A percentile compares a stretch with the other conserved stretches of the same genome.
These are phyloP conservation scores for Eupeodes latifasciatus DNA, from an alignment of 2,888 invertebrate genomes.

Conservation along the genomic window DNA sequence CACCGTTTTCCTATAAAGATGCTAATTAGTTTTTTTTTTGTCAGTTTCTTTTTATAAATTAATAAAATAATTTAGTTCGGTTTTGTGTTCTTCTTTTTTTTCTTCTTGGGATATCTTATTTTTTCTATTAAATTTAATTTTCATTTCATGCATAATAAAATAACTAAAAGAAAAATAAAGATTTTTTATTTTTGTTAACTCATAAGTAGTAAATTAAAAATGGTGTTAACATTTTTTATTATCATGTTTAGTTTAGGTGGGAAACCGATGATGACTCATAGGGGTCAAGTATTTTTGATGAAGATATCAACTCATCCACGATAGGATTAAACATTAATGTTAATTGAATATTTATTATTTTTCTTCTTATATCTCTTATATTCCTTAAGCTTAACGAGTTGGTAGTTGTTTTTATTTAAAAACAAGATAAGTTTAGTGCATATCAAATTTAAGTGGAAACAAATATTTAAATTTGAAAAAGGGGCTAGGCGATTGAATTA, in stretches of 20 bases:
- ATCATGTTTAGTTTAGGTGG: too few relatives aligned
- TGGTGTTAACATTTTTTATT: constrained; percentile 54
- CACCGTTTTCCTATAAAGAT: constrained; percentile 49
- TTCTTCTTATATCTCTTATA: background rate
- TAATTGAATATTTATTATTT: background rate
- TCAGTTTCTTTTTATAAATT: constrained; percentile 23
- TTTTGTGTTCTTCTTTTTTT: background rate
- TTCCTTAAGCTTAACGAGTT: too few relatives aligned
- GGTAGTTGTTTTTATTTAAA: background rate
- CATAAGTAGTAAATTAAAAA: constrained; percentile 47
- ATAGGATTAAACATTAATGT: background rate
- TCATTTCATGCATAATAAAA: constrained; percentile 11
- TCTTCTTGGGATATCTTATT: background rate
- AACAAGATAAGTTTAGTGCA: background rate
- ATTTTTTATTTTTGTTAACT: constrained; percentile 15
- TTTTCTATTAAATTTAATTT: constrained; percentile 10
- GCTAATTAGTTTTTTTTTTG: constrained; percentile 60
- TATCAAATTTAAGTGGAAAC: constrained; percentile 8
- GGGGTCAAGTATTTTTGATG: background rate
- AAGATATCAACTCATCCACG: background rate
- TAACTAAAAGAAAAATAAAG: constrained; percentile 18
- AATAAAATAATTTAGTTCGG: constrained; percentile 41
- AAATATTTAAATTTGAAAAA: background rate
- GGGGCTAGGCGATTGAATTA: background rate
- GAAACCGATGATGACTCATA: background rate